These are phyloP conservation scores for Rhinophrynus dorsalis DNA, from an alignment of 2,797 vertebrate species.

Conservation along the genomic window DNA sequence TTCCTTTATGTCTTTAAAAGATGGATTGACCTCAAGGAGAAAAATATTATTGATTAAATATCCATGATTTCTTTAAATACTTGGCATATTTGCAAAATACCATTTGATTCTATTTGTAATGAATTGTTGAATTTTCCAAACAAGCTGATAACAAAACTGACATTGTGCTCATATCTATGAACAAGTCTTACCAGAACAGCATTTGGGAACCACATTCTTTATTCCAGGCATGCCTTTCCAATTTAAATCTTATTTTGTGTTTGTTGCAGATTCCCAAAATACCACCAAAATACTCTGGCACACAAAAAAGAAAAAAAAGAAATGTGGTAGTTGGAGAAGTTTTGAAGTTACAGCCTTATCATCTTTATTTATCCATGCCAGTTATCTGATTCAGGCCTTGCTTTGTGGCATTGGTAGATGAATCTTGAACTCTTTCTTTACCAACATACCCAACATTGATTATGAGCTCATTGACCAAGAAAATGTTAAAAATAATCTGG, in stretches of 20 bases:
- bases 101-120: too few relatives aligned
- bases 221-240: slow-evolving; percentile 65
- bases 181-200: slow-evolving; percentile 70
- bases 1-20: too few relatives aligned
- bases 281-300: slow-evolving; percentile 51
- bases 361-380: slow-evolving; percentile 61
- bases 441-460: slow-evolving; percentile 58
- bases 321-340: slow-evolving; percentile 53
- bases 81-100: too few relatives aligned
- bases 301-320: neutral
- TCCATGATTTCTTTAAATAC: slow-evolving; percentile 67
- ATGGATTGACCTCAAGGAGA: slow-evolving; percentile 53
- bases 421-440: slow-evolving; percentile 67
- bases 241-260: slow-evolving; percentile 59
- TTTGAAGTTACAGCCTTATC: slow-evolving; percentile 33
- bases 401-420: slow-evolving; percentile 66
- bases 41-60: slow-evolving; percentile 66
- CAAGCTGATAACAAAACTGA: slow-evolving; percentile 56
- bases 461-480: slow-evolving; percentile 60
- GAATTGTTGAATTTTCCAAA: too few relatives aligned
- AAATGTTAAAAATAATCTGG: slow-evolving; percentile 57
- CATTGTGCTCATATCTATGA: slow-evolving; percentile 74
- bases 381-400: slow-evolving; percentile 70
- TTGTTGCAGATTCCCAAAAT: slow-evolving; percentile 64
- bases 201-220: slow-evolving; percentile 71